Base-by-base conservation (phyloP, 2,888 invertebrate genomes). In the Muschampia plurimacula region DNA sequence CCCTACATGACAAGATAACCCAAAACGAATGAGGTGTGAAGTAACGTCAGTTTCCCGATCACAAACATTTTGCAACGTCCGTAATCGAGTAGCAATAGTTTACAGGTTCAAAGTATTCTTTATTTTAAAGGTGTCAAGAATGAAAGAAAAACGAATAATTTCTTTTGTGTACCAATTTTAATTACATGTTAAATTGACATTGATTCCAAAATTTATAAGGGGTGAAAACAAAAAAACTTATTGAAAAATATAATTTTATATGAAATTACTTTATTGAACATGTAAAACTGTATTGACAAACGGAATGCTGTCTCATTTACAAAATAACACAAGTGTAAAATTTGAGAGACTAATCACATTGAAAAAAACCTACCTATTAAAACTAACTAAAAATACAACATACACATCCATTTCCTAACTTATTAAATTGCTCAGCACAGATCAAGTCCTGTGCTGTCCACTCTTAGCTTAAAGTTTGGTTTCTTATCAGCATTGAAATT, bases 231-330 rank as follows among this genome's bases (percentile, higher is more conserved):
- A 80, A 85, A 84, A 79, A 78, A 79, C 81, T 74, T 83, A 84
- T 80, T 81, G 80, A 86, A 89, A 86, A 88, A 87, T 85, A 86
- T 82, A 84, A 83, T 87, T 86, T 91, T 93, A 89, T 94, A 94
- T 90, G 94, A 95, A 95, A 94, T 94, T 94, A 94, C 93, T 93
- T 94, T 94, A 94, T 94, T 94, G 94, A 94, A 94, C 94, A 94
- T 95, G 94, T 95, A 94, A 94, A 95, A 92, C 93, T 92, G 89
- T 93, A 92, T 94, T 93, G 94, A 94, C 94, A 94, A 92, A 93
- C 94, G 95, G 94, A 95, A 95, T 95, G 94, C 94, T 94, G 94
- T 93, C 94, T 93, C 93, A 93, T 93, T 93, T 92, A 94, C 90
- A 95, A 93, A 93, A 91, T 93, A 94, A 95, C 93, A 92, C 91